A percentile compares a stretch with the other conserved stretches of the same genome.
Conservation (phyloP, 2,888 invertebrate genomes). For the Abrostola tripartita region DNA sequence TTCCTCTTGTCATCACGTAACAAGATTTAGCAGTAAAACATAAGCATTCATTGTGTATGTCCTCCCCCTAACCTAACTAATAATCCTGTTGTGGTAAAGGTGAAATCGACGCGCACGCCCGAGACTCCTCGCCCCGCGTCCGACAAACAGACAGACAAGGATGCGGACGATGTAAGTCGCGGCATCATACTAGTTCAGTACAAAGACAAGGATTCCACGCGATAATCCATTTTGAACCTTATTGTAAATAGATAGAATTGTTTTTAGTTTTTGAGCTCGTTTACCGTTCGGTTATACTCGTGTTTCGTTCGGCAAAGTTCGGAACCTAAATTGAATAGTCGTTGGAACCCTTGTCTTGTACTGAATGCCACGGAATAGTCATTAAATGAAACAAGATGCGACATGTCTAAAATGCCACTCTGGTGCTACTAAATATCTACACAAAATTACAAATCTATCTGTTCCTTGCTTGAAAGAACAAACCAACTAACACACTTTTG, state of each 20-base stretch:
- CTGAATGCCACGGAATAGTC: constrained; percentile 7
- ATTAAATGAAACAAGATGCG: constrained; percentile 23
- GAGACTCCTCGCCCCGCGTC: constrained; percentile 86
- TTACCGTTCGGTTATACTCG: no score
- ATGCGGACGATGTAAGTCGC: constrained; percentile 72
- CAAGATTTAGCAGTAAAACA: constrained; percentile 30
- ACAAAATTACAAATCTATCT: not conserved
- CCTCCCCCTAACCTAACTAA: constrained; percentile 42
- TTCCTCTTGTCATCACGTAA: not conserved
- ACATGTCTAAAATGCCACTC: no score
- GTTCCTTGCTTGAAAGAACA: no score
- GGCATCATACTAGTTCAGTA: not conserved
- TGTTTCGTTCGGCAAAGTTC: no score
- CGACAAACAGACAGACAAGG: constrained; percentile 69
- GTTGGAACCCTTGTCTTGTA: no score
- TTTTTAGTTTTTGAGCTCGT: no score
- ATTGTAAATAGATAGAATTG: no score
- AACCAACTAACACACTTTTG: no score
- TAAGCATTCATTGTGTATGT: constrained; percentile 14
- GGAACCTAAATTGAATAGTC: no score
- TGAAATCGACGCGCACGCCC: constrained; percentile 83
- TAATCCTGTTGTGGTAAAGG: constrained; percentile 67
- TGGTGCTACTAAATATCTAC: no score
- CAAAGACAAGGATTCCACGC: no score
- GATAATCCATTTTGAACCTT: no score